A percentile compares a stretch with the other conserved stretches of the same genome.
These are phyloP conservation scores for Chanos chanos DNA, from an alignment of 2,797 vertebrate genomes.

Conservation along the genomic window DNA sequence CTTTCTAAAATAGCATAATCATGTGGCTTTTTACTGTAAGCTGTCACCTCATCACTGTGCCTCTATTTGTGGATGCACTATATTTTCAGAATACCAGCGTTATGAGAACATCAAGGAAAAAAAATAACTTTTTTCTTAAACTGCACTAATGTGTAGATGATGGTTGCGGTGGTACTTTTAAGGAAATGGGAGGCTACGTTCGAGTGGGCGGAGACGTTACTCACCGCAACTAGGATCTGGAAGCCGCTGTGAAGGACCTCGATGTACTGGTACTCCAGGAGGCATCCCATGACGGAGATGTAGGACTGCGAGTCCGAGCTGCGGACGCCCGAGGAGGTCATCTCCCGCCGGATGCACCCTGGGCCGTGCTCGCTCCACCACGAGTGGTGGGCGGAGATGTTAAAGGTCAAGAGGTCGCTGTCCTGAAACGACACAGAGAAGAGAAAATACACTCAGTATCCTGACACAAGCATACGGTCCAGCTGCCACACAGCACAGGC, in stretches of 20 bases:
- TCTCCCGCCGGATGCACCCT: conserved; percentile 78
- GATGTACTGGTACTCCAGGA: conserved; percentile 83
- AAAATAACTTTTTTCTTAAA: no score
- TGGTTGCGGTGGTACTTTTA: neutral
- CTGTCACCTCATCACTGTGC: neutral
- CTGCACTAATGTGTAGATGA: no score
- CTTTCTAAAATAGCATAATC: neutral
- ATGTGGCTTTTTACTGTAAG: neutral
- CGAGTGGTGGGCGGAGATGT: conserved; percentile 84
- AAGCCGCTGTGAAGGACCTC: conserved; percentile 84
- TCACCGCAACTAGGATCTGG: conserved; percentile 85
- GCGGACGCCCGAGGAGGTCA: conserved; percentile 61
- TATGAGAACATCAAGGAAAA: no score
- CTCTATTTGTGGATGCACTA: neutral
- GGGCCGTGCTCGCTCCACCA: conserved; percentile 90
- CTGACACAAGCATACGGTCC: neutral
- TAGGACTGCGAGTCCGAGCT: conserved; percentile 77
- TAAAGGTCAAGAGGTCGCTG: conserved; percentile 86
- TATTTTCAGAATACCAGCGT: no score
- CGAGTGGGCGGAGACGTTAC: conserved; percentile 45
- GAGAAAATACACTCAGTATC: neutral
- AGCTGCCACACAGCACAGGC: neutral
- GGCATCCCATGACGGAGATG: conserved; percentile 80
- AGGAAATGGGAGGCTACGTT: conserved; percentile 9
- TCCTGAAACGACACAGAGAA: conserved; percentile 65